Conservation (phyloP, 1,140 invertebrate genomes). For the Drosophila suzukii region DNA sequence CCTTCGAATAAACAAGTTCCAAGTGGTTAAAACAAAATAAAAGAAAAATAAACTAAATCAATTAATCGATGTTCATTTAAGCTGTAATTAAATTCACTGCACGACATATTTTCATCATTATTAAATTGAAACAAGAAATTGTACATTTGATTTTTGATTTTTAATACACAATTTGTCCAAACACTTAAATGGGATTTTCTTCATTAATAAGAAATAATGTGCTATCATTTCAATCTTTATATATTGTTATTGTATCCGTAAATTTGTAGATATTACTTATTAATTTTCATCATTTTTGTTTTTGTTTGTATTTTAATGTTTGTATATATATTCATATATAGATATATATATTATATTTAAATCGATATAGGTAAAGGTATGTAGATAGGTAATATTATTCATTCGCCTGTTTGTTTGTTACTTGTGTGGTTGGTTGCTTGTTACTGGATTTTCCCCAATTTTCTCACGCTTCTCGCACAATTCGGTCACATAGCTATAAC, state of each 20-base stretch:
- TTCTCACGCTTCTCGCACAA: conserved; percentile 54
- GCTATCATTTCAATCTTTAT: conserved; percentile 62
- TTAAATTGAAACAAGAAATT: conserved; percentile 8
- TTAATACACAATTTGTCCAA: conserved; percentile 84
- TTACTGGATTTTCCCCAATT: conserved; percentile 54
- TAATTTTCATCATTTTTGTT: conserved; percentile 47
- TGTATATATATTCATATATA: conserved; percentile 62
- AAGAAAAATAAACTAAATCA: neutral
- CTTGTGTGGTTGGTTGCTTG: conserved; percentile 67
- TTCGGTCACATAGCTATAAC: conserved; percentile 80
- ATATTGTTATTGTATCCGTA: conserved; percentile 76
- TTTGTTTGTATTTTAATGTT: conserved; percentile 71
- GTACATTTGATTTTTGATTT: conserved; percentile 65
- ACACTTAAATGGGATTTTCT: conserved; percentile 83
- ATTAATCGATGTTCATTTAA: neutral
- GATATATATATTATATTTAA: conserved; percentile 64
- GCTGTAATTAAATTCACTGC: too few relatives aligned
- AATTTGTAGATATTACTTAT: conserved; percentile 78
- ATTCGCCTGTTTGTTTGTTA: conserved; percentile 78
- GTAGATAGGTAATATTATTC: conserved; percentile 82
- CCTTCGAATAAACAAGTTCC: neutral
- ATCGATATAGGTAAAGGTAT: conserved; percentile 82
- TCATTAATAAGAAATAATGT: conserved; percentile 82
- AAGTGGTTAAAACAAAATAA: neutral
- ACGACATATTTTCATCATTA: neutral